Percentiles rank a stretch among this genome's conserved stretches.
Conservation (phyloP, 2,113 vertebrate genomes). For the Microtus oregoni region DNA sequence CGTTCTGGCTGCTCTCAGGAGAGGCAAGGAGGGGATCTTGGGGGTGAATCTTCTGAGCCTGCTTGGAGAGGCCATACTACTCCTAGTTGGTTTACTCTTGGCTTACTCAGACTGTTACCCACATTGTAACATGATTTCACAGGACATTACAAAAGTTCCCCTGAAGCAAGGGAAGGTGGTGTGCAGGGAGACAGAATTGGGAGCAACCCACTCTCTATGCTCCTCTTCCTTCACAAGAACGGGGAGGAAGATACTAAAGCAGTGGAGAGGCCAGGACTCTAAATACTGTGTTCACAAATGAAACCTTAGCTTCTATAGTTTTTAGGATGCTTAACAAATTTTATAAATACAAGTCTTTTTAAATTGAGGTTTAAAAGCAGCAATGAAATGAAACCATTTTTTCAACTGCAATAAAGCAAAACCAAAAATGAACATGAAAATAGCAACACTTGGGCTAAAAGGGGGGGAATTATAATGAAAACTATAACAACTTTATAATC, state of each 20-base stretch:
- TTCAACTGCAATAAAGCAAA: constrained; percentile 32
- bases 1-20: background rate
- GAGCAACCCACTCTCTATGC: background rate
- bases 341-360: background rate
- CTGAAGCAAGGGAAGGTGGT: background rate
- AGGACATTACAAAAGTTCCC: background rate
- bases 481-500: constrained; percentile 20
- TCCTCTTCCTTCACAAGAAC: background rate
- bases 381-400: constrained; percentile 57
- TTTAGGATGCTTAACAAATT: constrained; percentile 36
- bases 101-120: background rate
- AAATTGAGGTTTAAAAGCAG: constrained; percentile 14
- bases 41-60: background rate
- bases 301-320: constrained; percentile 11
- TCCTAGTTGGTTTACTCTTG: background rate
- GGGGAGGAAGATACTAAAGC: background rate
- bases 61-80: background rate
- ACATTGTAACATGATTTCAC: background rate
- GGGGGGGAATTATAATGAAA: constrained; percentile 4
- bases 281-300: background rate
- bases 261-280: background rate
- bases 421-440: constrained; percentile 48
- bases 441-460: constrained; percentile 10
- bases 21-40: background rate
- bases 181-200: background rate